A percentile compares a stretch with the other conserved stretches of the same genome.
These are phyloP conservation scores for Thryonomys swinderianus DNA, from an alignment of 2,113 vertebrate species.

Conservation along the genomic window DNA sequence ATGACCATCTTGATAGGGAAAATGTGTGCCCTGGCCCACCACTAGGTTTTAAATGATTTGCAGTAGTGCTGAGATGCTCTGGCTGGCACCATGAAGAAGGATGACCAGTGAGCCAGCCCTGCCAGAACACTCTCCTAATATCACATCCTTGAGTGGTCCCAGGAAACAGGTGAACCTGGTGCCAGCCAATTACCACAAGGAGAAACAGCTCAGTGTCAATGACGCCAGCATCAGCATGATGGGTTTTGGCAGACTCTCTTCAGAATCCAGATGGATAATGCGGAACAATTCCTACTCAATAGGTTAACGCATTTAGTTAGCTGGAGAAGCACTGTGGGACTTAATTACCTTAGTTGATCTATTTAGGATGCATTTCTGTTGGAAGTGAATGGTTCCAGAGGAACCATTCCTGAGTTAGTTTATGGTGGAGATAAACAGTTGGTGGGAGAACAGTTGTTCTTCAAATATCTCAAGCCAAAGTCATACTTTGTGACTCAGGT, in stretches of 20 bases:
- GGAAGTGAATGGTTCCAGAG: not conserved
- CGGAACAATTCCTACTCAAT: conserved; percentile 17
- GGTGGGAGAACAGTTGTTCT: not conserved
- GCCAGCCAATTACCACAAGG: not conserved
- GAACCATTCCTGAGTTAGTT: not conserved
- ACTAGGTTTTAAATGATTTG: not conserved
- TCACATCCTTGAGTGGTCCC: not conserved
- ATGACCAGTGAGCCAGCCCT: not conserved
- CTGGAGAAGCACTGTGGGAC: not conserved
- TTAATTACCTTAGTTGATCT: not conserved
- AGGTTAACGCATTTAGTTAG: conserved; percentile 35
- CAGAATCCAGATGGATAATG: conserved; percentile 61
- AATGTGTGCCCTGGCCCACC: not conserved
- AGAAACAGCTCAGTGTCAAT: not conserved
- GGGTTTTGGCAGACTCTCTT: conserved; percentile 55
- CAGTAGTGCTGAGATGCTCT: not conserved
- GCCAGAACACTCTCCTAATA: not conserved
- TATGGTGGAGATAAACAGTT: not conserved
- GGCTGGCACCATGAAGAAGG: not conserved
- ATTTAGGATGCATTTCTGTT: not conserved
- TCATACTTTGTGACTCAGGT: not conserved
- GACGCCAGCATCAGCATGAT: conserved; percentile 29
- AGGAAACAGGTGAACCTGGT: conserved; percentile 16
- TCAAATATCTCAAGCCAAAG: not conserved
- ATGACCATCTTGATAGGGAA: not conserved